Evolutionary conservation across 2,113 vertebrate species (phyloP), one percentile per base, ranked within the genome.

Genomic region (Stegastes partitus): DNA sequence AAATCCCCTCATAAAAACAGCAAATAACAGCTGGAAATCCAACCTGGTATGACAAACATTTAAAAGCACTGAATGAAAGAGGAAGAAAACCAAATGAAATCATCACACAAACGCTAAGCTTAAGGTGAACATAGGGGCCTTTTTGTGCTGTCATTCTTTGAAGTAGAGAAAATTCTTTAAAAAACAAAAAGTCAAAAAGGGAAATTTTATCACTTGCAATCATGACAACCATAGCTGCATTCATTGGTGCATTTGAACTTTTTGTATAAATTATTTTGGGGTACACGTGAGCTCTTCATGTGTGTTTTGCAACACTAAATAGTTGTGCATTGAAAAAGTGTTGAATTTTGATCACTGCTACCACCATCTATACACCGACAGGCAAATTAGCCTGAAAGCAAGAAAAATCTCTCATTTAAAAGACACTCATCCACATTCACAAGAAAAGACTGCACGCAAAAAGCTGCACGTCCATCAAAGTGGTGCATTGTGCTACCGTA

Each of bases 381-480:
- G 25, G 23, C 14, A 22, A 45, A 47, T 56, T 2, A 58, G 11
- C 5, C 22, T 3, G 21, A n/a, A 77, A 19, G 45, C 70, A 62
- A 74, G n/a, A 28, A 50, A 63, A 67, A 61, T 21, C 7, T 44
- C 18, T 5, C 11, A 39, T 54, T 34, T 68, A 19, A 74, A 76
- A 64, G 12, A 64, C 8, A 21, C 12, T 1, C 31, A 9, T 55
- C 6, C 22, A 69, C 31, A 67, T 70, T 18, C n/a, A 50, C 4
- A 76, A 66, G 53, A 53, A 70, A 59, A 53, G 28, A 42, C 45
- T 16, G 45, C 63, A n/a, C n/a, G n/a, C n/a, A n/a, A n/a, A n/a
- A n/a, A n/a, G n/a, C n/a, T n/a, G n/a, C n/a, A 84, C 51, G 61
- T 83, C 72, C 14, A 28, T 68, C 31, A 62, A 51, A 68, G 71